Conservation (phyloP, 2,888 invertebrate genomes). For the Sipha maydis region DNA sequence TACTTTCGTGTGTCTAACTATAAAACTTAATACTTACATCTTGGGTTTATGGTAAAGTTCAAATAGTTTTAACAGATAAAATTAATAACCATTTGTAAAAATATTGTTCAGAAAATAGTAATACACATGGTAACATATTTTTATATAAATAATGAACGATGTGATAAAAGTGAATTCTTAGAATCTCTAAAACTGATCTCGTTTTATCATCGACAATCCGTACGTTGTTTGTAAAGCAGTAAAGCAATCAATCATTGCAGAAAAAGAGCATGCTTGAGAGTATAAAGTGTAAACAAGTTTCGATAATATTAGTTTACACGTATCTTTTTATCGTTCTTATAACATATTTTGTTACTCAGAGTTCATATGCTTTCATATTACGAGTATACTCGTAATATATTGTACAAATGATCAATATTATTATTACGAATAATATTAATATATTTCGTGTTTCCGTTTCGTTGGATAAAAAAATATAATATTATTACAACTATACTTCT, state of each 20-base stretch:
- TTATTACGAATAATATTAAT: too few relatives aligned
- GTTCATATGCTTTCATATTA: neutral
- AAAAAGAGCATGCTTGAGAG: neutral
- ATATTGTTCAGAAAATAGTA: neutral
- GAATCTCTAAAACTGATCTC: neutral
- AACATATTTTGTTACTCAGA: neutral
- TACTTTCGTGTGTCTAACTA: too few relatives aligned
- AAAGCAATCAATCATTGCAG: conserved; percentile 1
- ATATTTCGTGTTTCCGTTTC: neutral
- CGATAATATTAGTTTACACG: neutral
- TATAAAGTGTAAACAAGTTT: neutral
- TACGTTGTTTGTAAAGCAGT: neutral
- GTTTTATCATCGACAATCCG: neutral
- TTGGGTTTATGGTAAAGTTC: too few relatives aligned
- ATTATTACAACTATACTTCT: neutral
- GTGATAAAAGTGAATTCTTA: neutral
- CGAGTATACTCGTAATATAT: neutral
- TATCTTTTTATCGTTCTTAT: neutral
- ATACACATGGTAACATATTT: neutral
- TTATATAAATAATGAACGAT: neutral
- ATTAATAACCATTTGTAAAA: too few relatives aligned
- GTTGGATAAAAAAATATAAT: neutral
- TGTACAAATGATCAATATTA: too few relatives aligned
- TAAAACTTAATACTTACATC: too few relatives aligned
- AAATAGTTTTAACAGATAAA: too few relatives aligned